These are phyloP conservation scores for Neodontobutis hainanensis DNA, from an alignment of 2,113 vertebrate genomes.

Conservation along the genomic window DNA sequence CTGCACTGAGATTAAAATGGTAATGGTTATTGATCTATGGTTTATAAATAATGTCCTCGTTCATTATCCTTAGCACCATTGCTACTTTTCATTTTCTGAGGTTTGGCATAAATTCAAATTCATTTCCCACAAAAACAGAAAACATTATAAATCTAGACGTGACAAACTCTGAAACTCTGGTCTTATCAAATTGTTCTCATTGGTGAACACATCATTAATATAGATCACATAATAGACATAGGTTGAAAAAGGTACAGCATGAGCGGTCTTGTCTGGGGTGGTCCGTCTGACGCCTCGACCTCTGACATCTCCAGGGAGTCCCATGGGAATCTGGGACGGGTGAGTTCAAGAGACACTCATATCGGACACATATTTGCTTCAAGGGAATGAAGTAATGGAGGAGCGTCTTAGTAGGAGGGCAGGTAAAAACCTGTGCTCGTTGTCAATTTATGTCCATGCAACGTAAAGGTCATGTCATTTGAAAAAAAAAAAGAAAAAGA, in stretches of 20 bases:
- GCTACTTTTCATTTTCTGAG: neutral
- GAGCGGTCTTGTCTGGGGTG: constrained; percentile 49
- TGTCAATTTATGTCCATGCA: constrained; percentile 35
- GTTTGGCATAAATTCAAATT: neutral
- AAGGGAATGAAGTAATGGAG: constrained; percentile 6
- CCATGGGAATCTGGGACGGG: constrained; percentile 17
- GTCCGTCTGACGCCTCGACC: constrained; percentile 49
- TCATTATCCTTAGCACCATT: constrained; percentile 11
- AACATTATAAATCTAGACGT: too few relatives aligned
- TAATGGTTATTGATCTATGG: constrained; percentile 59
- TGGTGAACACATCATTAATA: too few relatives aligned
- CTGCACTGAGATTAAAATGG: constrained; percentile 32
- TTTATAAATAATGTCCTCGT: constrained; percentile 34
- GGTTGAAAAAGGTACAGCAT: neutral
- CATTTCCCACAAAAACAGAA: neutral
- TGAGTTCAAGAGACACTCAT: constrained; percentile 11
- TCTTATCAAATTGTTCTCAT: too few relatives aligned
- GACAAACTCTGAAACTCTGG: too few relatives aligned
- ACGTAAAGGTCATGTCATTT: constrained; percentile 55
- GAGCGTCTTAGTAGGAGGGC: constrained; percentile 12
- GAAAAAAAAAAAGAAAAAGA: constrained; percentile 45
- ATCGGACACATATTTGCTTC: too few relatives aligned
- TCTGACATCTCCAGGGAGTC: constrained; percentile 26
- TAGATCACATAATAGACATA: too few relatives aligned
- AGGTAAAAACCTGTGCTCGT: constrained; percentile 28